Base-by-base conservation (phyloP, 2,888 invertebrate genomes). In the Eumerus sabulonum region DNA sequence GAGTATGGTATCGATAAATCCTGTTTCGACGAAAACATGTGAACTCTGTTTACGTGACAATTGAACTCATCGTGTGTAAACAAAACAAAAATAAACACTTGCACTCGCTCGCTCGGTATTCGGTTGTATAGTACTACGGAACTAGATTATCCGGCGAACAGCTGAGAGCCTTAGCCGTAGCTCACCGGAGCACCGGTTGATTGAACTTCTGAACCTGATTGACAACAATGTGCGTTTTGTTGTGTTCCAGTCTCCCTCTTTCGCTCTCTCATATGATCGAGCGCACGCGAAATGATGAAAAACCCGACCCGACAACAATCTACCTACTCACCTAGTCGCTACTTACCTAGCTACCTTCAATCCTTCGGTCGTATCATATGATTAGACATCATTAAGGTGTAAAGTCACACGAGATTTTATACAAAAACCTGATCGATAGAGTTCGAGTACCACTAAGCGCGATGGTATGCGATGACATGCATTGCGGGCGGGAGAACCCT, bases 171-270 rank as follows among this genome's bases (percentile, higher is more conserved):
- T 27, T 27, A 48, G 38, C 17, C 17, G 40, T 27, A 16, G 50
- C 35, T 27, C 35, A 36, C 40, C 50, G 40, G 44, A 40, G 64
- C 12, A 40, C 50, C 56, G 64, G 79, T 79, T 79, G 79, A 79
- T 73, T 79, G 79, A 79, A 79, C 79, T 79, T 79, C 64, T 79
- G 79, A 79, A 79, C 79, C 79, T 79, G 79, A 79, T 79, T 74
- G 79, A 79, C 79, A 79, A 79, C 79, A 79, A 79, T 70, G 79
- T 79, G 79, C 79, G 79, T 79, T 64, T 51, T 13, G 27, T 27
- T 27, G 27, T 27, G 3, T 27, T 27, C 7, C 3, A 2, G 7
- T 27, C 27, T 27, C 27, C 2, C 27, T 27, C 27, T 27, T 2
- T 2, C 27, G 57, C 60, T 60, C 54, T 48, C 19, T n/a, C n/a